phyloP scores from a whole-genome alignment of 2,888 invertebrate species.

The Tillus elongatus region DNA sequence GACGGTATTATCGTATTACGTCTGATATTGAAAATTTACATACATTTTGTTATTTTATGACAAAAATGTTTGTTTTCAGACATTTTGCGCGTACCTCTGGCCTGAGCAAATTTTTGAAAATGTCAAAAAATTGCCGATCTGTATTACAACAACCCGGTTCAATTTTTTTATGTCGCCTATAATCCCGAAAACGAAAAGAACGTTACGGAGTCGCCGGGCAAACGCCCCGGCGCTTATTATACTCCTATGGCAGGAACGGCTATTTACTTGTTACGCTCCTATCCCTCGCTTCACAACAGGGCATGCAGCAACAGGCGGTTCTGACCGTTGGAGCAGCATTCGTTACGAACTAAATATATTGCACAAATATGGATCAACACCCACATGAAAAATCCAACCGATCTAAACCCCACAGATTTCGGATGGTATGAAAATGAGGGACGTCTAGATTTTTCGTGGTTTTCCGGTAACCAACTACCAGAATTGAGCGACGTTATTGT shows the following conservation, averaged over 20 bases:
- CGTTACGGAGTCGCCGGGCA: constrained; percentile 1
- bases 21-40: constrained; percentile 2
- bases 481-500: too few relatives aligned
- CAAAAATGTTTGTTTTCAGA: constrained; percentile 2
- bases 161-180: constrained; percentile 2
- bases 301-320: constrained; percentile 3
- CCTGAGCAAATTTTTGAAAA: constrained; percentile 2
- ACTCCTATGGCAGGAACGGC: constrained; percentile 4
- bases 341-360: too few relatives aligned
- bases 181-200: constrained; percentile 1
- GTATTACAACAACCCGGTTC: constrained; percentile 3
- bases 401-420: too few relatives aligned
- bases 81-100: constrained; percentile 2
- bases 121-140: neutral
- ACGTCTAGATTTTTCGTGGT: too few relatives aligned
- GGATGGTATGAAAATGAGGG: too few relatives aligned
- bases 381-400: too few relatives aligned
- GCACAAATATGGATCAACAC: too few relatives aligned
- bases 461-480: too few relatives aligned
- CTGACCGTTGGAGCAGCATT: constrained; percentile 1
- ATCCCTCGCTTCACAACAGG: constrained; percentile 1
- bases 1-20: constrained; percentile 3
- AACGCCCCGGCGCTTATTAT: constrained; percentile 4
- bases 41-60: neutral
- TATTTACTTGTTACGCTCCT: constrained; percentile 3